Percentiles rank a stretch among this genome's conserved stretches.
Conservation (phyloP, 2,113 vertebrate species). For the Colaptes auratus region DNA sequence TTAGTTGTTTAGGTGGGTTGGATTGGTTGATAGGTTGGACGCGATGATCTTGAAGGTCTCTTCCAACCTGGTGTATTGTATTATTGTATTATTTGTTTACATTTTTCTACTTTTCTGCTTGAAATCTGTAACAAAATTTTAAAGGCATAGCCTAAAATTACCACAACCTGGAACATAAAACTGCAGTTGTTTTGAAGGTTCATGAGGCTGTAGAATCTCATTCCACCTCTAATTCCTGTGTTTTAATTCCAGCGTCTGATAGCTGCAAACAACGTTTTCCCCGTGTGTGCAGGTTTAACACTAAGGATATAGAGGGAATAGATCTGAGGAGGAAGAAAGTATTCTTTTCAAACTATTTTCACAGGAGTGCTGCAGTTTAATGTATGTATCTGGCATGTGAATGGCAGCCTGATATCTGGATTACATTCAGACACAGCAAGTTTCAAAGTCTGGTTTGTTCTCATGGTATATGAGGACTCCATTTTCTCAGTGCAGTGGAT, state of each 20-base stretch:
- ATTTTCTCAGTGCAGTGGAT: neutral
- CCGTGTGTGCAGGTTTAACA: neutral
- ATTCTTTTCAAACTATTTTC: neutral
- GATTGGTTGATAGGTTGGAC: too few species aligned
- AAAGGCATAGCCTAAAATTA: too few species aligned
- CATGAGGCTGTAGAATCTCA: neutral
- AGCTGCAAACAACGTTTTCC: neutral
- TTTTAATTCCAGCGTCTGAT: slow-evolving; percentile 14
- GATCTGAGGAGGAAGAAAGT: neutral
- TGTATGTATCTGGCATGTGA: neutral
- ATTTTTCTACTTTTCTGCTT: too few species aligned
- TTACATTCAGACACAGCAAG: neutral
- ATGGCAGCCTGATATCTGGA: slow-evolving; percentile 3
- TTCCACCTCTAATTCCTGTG: neutral
- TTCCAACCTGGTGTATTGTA: too few species aligned
- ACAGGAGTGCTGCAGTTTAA: neutral
- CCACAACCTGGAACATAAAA: neutral
- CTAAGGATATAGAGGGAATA: neutral
- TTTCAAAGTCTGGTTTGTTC: slow-evolving; percentile 22
- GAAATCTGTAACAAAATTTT: too few species aligned
- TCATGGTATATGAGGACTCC: neutral
- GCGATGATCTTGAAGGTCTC: too few species aligned
- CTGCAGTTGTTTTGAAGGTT: neutral
- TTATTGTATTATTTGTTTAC: too few species aligned
- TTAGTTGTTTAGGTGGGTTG: too few species aligned